These are phyloP conservation scores for Penelope pileata DNA, from an alignment of 2,113 vertebrate species.

Conservation along the genomic window DNA sequence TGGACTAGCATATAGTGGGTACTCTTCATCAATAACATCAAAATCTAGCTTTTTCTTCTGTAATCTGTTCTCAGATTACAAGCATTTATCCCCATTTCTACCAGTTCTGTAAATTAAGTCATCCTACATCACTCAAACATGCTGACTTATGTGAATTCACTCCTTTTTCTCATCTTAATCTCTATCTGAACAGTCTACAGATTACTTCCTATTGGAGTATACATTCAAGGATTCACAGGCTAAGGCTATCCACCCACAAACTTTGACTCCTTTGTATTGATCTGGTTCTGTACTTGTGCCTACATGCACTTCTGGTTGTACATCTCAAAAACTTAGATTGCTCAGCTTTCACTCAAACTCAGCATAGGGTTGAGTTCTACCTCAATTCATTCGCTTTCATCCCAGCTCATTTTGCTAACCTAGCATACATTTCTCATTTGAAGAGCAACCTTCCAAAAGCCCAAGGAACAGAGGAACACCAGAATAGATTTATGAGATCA, in stretches of 20 bases:
- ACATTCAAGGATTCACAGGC: not conserved
- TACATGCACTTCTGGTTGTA: not conserved
- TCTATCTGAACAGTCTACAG: not conserved
- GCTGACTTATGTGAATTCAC: not conserved
- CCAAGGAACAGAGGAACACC: too few relatives aligned
- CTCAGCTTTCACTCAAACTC: not conserved
- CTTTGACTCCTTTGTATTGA: not conserved
- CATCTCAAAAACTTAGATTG: not conserved
- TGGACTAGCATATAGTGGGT: not conserved
- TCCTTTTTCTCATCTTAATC: not conserved
- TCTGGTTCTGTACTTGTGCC: not conserved
- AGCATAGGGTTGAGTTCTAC: not conserved
- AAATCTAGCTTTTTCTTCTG: not conserved
- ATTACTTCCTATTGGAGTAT: not conserved
- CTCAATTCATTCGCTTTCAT: not conserved
- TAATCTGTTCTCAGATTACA: not conserved
- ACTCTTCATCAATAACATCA: not conserved
- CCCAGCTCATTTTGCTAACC: not conserved
- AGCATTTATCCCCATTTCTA: not conserved
- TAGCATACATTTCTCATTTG: too few relatives aligned
- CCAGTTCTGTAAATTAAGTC: not conserved
- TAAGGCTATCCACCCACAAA: not conserved
- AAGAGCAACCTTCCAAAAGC: not conserved
- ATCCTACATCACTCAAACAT: not conserved
- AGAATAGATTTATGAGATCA: not conserved